A percentile compares a stretch with the other conserved stretches of the same genome.
Conservation (phyloP, 2,888 invertebrate species). For the Orchesella flavescens region DNA sequence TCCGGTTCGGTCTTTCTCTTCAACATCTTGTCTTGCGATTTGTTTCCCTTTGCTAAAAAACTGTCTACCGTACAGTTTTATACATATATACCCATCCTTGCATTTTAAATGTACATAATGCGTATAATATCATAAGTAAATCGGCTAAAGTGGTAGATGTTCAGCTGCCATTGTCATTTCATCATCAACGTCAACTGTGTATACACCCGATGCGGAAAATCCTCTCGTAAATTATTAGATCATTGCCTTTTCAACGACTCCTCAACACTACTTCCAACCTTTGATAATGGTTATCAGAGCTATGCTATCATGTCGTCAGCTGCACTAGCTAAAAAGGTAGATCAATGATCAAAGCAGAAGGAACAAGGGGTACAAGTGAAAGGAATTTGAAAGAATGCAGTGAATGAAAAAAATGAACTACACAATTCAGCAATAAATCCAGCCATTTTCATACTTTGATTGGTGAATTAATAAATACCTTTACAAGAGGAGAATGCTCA, state of each 20-base stretch:
- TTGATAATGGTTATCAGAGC: conserved; percentile 5
- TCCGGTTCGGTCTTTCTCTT: neutral
- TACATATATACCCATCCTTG: neutral
- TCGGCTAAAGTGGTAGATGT: neutral
- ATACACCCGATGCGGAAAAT: neutral
- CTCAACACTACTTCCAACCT: too few species aligned
- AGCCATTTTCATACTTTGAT: conserved; percentile 14
- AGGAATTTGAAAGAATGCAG: conserved; percentile 12
- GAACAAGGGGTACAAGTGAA: neutral
- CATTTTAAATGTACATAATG: too few species aligned
- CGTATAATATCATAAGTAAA: neutral
- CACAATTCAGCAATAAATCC: conserved; percentile 30
- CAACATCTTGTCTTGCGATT: too few species aligned
- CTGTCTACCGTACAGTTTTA: neutral
- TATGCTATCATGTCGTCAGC: too few species aligned
- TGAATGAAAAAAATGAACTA: too few species aligned
- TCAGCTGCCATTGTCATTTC: neutral
- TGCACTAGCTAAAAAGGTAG: too few species aligned
- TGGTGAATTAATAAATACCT: conserved; percentile 22
- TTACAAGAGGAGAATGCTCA: too few species aligned
- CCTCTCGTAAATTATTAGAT: conserved; percentile 52
- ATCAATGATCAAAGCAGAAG: conserved; percentile 14
- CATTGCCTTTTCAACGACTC: conserved; percentile 44
- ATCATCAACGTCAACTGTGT: neutral
- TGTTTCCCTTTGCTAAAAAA: neutral